Conservation (phyloP, 2,113 vertebrate species). For the Hystrix brachyura region DNA sequence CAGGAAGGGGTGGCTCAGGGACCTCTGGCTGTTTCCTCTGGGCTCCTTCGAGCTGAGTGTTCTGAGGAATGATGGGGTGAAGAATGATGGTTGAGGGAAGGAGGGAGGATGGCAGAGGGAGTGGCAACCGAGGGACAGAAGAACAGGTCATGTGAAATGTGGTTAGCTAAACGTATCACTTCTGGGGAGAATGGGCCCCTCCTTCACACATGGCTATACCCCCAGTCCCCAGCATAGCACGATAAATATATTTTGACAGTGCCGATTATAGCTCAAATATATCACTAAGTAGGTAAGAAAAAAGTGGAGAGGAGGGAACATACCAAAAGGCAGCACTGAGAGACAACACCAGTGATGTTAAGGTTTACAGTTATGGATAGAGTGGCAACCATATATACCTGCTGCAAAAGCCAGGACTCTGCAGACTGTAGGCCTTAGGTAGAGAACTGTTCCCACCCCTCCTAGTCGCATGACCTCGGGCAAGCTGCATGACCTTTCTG, state of each 20-base stretch:
- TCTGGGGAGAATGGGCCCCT: not conserved
- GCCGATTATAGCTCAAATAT: not conserved
- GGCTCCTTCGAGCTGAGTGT: not conserved
- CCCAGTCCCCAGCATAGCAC: not conserved
- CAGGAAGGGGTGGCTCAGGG: conserved; percentile 58
- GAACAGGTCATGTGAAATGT: not conserved
- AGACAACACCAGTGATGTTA: not conserved
- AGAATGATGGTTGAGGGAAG: not conserved
- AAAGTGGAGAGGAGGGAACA: not conserved
- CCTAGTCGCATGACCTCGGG: not conserved
- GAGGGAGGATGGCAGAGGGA: not conserved
- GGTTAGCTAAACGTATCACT: not conserved
- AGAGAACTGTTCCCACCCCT: not conserved
- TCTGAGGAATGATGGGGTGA: conserved; percentile 47
- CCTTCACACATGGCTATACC: not conserved
- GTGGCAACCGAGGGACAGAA: not conserved
- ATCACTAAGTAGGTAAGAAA: not conserved
- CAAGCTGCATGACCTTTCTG: not conserved
- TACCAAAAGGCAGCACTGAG: not conserved
- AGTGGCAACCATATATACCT: fast-evolving
- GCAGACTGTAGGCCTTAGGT: not conserved
- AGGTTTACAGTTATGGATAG: not conserved
- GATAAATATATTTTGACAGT: not conserved
- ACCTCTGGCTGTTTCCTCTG: not conserved
- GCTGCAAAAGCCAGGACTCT: not conserved